phyloP scores from a whole-genome alignment of 2,797 vertebrate genomes.

The Brotula barbata region DNA sequence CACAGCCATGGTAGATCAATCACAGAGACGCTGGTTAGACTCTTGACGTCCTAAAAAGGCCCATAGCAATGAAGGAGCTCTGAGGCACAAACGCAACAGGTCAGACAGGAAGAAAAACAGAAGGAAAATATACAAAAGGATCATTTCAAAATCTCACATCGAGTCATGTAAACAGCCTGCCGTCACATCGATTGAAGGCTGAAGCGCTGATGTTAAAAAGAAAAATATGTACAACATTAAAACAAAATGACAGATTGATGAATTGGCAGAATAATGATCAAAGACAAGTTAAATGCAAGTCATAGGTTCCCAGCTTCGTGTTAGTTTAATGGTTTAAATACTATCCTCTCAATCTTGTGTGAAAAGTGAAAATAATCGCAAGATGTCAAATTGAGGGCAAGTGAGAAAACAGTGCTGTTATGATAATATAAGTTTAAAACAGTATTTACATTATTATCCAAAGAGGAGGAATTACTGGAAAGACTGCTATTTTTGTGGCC shows the following conservation, averaged over 20 bases:
- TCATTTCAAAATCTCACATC: slow-evolving; percentile 24
- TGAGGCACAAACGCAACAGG: slow-evolving; percentile 39
- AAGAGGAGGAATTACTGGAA: slow-evolving; percentile 71
- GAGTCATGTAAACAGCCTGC: slow-evolving; percentile 12
- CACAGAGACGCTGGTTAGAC: slow-evolving; percentile 1
- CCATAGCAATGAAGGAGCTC: slow-evolving; percentile 29
- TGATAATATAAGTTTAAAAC: slow-evolving; percentile 60
- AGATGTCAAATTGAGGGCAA: slow-evolving; percentile 38
- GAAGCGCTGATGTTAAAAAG: slow-evolving; percentile 24
- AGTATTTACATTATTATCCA: slow-evolving; percentile 66
- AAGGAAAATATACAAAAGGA: slow-evolving; percentile 28
- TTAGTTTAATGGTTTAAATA: slow-evolving; percentile 35
- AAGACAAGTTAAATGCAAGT: slow-evolving; percentile 2
- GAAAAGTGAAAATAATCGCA: slow-evolving; percentile 56
- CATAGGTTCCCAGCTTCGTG: slow-evolving; percentile 20
- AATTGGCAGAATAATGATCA: slow-evolving; percentile 26
- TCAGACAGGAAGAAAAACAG: slow-evolving; percentile 30
- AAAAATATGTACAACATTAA: slow-evolving; percentile 8
- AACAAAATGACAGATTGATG: slow-evolving; percentile 39
- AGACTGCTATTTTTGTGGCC: slow-evolving; percentile 60
- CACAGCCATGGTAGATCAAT: slow-evolving; percentile 31
- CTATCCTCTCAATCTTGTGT: slow-evolving; percentile 31
- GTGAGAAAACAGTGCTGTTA: slow-evolving; percentile 49
- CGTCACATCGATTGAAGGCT: slow-evolving; percentile 2
- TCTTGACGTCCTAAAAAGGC: slow-evolving; percentile 33